A percentile compares a stretch with the other conserved stretches of the same genome.
Conservation (phyloP, 2,888 invertebrate species). For the Protodeltote pygarga region DNA sequence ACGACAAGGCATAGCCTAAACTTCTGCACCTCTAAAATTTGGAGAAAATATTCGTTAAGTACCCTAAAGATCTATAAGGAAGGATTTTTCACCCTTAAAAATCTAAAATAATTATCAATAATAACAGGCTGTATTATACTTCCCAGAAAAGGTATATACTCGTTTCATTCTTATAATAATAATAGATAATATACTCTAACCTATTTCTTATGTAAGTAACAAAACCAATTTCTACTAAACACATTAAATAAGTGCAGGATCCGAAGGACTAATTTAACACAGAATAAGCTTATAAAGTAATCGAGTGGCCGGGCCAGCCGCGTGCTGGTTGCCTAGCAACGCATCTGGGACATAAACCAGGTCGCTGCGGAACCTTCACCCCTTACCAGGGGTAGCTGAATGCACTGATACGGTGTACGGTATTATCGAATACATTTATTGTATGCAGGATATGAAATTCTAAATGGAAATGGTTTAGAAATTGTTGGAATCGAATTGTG, state of each 20-base stretch:
- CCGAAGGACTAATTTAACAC: constrained; percentile 43
- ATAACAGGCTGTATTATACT: no score
- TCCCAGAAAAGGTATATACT: no score
- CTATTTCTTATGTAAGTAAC: neutral
- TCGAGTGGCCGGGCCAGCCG: constrained; percentile 48
- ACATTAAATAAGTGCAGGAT: constrained; percentile 20
- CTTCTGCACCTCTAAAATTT: no score
- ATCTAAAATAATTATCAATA: no score
- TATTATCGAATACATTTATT: constrained; percentile 15
- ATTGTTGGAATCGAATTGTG: no score
- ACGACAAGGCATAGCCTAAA: no score
- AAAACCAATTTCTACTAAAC: constrained; percentile 3
- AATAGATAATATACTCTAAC: no score
- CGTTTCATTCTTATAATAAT: no score
- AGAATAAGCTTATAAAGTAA: constrained; percentile 51
- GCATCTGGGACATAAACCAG: constrained; percentile 72
- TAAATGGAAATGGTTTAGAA: neutral
- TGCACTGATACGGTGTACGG: constrained; percentile 39
- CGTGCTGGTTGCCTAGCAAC: constrained; percentile 63
- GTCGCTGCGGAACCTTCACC: constrained; percentile 56
- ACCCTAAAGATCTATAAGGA: no score
- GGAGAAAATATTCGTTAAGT: no score
- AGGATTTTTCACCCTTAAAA: no score
- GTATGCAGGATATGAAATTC: constrained; percentile 15
- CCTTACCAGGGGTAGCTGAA: constrained; percentile 31